These are phyloP conservation scores for Stegastes partitus DNA, from an alignment of 2,113 vertebrate genomes.

Conservation along the genomic window DNA sequence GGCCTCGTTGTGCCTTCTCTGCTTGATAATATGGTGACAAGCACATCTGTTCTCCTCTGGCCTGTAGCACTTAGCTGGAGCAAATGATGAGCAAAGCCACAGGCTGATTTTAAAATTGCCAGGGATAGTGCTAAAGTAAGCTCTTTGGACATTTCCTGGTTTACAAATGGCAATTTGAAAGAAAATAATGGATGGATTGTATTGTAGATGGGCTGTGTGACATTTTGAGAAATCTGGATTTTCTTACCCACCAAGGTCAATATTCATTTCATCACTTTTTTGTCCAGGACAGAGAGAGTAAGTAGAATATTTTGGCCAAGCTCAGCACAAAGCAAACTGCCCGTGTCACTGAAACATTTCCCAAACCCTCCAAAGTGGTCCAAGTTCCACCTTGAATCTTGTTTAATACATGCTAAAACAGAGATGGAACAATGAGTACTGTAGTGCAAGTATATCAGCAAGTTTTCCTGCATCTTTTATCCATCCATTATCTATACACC, in stretches of 20 bases:
- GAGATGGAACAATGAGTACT: too few relatives aligned
- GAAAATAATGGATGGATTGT: background rate
- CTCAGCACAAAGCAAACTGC: too few relatives aligned
- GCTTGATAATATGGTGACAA: conserved; percentile 57
- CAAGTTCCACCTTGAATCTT: too few relatives aligned
- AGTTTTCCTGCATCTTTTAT: too few relatives aligned
- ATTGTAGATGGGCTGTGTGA: background rate
- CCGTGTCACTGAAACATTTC: too few relatives aligned
- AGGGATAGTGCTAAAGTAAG: background rate
- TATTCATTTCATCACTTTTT: background rate
- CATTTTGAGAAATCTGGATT: background rate
- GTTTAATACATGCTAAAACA: background rate
- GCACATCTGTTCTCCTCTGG: conserved; percentile 56
- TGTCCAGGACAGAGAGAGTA: background rate
- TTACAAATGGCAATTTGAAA: background rate
- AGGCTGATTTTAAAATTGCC: background rate
- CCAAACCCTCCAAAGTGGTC: too few relatives aligned
- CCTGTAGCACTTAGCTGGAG: conserved; percentile 41
- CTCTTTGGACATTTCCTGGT: background rate
- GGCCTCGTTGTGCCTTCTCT: conserved; percentile 46
- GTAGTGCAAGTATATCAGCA: too few relatives aligned
- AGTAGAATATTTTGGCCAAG: background rate
- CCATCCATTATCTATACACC: too few relatives aligned
- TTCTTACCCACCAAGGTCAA: background rate
- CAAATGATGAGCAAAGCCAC: conserved; percentile 32